A percentile compares a stretch with the other conserved stretches of the same genome.
phyloP scores from a whole-genome alignment of 2,113 vertebrate genomes.

The Romanogobio albipinnatus region DNA sequence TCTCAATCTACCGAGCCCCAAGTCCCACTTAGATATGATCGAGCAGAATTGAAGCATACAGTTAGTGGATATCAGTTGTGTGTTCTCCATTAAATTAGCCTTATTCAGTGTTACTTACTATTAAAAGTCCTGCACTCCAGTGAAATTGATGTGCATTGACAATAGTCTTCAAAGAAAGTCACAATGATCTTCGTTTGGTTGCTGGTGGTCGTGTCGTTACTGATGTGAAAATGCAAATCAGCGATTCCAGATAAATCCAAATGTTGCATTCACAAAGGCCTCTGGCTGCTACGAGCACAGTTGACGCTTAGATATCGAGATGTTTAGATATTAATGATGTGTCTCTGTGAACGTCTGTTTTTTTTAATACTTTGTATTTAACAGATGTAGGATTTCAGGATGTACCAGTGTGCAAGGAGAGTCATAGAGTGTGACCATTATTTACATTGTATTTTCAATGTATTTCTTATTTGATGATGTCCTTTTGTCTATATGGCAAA shows the following conservation, averaged over 20 bases:
- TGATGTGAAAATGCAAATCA: constrained; percentile 40
- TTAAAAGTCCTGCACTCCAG: constrained; percentile 17
- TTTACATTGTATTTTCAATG: constrained; percentile 58
- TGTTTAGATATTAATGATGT: constrained; percentile 53
- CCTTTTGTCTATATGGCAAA: constrained; percentile 45
- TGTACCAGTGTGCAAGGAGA: constrained; percentile 37
- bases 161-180: constrained; percentile 34
- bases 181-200: constrained; percentile 14
- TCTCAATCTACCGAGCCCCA: constrained; percentile 28
- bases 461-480: constrained; percentile 50
- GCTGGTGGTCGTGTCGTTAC: constrained; percentile 20
- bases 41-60: constrained; percentile 50
- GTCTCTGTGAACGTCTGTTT: constrained; percentile 53
- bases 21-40: constrained; percentile 43
- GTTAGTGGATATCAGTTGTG: constrained; percentile 43
- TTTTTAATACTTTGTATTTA: constrained; percentile 57
- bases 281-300: constrained; percentile 45
- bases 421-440: constrained; percentile 52
- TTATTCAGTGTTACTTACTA: constrained; percentile 37
- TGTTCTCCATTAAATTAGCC: constrained; percentile 42
- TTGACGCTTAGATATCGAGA: constrained; percentile 29
- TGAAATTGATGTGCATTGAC: constrained; percentile 29
- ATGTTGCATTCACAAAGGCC: constrained; percentile 47
- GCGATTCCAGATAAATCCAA: constrained; percentile 36
- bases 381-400: constrained; percentile 44